A percentile compares a stretch with the other conserved stretches of the same genome.
Evolutionary conservation across 2,113 vertebrate species (phyloP).

Genomic region (Heptranchias perlo): DNA sequence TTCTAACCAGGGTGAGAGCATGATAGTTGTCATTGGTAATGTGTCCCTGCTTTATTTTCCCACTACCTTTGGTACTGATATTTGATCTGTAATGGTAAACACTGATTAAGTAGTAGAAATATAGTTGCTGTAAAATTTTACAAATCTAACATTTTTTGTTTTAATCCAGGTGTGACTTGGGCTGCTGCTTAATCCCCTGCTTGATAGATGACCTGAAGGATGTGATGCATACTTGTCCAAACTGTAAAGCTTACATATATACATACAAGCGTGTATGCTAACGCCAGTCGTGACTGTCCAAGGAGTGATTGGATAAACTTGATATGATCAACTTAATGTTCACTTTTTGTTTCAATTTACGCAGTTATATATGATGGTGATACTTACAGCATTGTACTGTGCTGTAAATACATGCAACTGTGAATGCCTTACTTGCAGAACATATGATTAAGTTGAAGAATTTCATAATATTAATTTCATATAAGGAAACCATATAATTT

Average conservation of each 20-base stretch:
- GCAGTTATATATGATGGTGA: conserved; percentile 41
- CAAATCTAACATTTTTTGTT: conserved; percentile 5
- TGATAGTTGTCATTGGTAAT: neutral
- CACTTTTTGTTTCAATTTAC: conserved; percentile 30
- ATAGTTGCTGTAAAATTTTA: neutral
- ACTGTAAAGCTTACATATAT: conserved; percentile 98
- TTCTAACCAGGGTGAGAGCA: neutral
- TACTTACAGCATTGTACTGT: conserved; percentile 43
- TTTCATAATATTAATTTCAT: neutral
- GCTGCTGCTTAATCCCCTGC: conserved; percentile 95
- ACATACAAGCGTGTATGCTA: conserved; percentile 98
- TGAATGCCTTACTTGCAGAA: conserved; percentile 26
- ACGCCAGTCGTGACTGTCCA: conserved; percentile 39
- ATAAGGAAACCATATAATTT: neutral
- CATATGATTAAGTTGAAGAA: neutral
- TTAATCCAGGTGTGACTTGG: conserved; percentile 79
- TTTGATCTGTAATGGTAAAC: neutral
- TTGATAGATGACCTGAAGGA: conserved; percentile 97
- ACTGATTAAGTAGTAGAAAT: neutral
- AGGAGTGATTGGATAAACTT: neutral
- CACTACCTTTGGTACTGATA: neutral
- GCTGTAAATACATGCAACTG: conserved; percentile 28
- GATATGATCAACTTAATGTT: conserved; percentile 27
- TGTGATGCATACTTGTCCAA: conserved; percentile 93
- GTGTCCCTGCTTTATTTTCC: neutral